Percentiles rank a stretch among this genome's conserved stretches.
Conservation (phyloP, 2,113 vertebrate species). For the Diadophis punctatus region DNA sequence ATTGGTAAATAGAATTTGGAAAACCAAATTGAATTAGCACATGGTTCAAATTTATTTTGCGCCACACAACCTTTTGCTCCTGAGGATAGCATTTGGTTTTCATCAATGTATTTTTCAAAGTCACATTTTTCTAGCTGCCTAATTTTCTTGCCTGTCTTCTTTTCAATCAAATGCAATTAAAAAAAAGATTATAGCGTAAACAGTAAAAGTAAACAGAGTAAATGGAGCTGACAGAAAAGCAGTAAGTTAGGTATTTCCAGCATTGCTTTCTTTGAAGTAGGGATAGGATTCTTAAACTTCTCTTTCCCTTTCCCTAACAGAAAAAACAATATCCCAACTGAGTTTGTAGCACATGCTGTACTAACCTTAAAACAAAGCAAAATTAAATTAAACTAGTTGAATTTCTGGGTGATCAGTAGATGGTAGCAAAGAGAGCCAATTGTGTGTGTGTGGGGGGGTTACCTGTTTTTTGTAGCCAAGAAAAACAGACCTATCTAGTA, state of each 20-base stretch:
- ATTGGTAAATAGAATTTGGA: background rate
- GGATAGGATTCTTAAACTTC: background rate
- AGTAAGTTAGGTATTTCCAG: background rate
- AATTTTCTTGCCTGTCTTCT: background rate
- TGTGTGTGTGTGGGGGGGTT: background rate
- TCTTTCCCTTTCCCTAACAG: background rate
- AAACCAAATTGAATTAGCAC: background rate
- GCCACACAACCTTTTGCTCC: background rate
- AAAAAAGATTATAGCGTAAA: background rate
- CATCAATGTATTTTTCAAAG: background rate
- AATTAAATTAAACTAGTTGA: background rate
- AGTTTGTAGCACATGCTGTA: background rate
- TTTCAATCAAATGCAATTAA: background rate
- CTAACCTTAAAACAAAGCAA: background rate
- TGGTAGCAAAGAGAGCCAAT: background rate
- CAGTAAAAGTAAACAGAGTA: background rate
- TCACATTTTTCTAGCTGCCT: background rate
- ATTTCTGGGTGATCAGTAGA: background rate
- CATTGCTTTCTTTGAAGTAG: background rate
- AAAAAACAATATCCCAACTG: background rate
- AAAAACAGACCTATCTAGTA: background rate
- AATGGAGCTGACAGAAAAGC: background rate
- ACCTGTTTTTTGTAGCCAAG: background rate
- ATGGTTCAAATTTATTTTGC: background rate
- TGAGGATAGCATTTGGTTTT: background rate